Evolutionary conservation across 2,888 invertebrate species (phyloP).

Genomic region (Lymantria monacha): DNA sequence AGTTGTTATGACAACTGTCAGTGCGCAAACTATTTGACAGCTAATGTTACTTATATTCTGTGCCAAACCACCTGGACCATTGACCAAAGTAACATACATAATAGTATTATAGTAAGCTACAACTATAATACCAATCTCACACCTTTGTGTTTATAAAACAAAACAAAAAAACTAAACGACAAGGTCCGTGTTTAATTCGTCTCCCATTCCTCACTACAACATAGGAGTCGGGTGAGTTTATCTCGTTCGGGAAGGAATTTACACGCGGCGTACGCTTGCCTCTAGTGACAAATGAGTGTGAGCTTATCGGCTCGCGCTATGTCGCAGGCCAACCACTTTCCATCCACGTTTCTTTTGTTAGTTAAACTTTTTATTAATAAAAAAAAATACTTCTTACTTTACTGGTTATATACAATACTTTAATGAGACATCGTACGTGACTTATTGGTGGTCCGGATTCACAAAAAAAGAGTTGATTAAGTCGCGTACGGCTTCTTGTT

Average conservation of each 20-base stretch:
- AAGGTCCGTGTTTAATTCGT: conserved; percentile 46
- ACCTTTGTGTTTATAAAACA: conserved; percentile 9
- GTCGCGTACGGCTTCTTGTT: conserved; percentile 43
- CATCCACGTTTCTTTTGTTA: conserved; percentile 47
- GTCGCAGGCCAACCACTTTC: conserved; percentile 50
- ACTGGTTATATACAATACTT: conserved; percentile 31
- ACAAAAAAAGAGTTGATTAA: conserved; percentile 47
- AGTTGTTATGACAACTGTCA: no score
- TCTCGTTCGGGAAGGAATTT: conserved; percentile 68
- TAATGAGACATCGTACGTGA: conserved; percentile 58
- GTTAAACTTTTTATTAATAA: conserved; percentile 27
- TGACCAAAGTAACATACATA: no score
- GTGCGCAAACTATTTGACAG: no score
- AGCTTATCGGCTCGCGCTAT: conserved; percentile 60
- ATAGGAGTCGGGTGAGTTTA: conserved; percentile 62
- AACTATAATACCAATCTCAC: no score
- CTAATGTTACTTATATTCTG: no score
- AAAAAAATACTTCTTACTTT: conserved; percentile 31
- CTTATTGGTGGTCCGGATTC: conserved; percentile 35
- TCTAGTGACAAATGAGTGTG: conserved; percentile 76
- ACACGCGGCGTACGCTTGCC: conserved; percentile 67
- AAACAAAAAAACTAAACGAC: conserved; percentile 25
- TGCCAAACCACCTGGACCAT: no score
- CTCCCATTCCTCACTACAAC: conserved; percentile 36
- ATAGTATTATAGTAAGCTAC: no score